Base-by-base conservation (phyloP, 2,797 vertebrate species). In the Sebastes vulpes region DNA sequence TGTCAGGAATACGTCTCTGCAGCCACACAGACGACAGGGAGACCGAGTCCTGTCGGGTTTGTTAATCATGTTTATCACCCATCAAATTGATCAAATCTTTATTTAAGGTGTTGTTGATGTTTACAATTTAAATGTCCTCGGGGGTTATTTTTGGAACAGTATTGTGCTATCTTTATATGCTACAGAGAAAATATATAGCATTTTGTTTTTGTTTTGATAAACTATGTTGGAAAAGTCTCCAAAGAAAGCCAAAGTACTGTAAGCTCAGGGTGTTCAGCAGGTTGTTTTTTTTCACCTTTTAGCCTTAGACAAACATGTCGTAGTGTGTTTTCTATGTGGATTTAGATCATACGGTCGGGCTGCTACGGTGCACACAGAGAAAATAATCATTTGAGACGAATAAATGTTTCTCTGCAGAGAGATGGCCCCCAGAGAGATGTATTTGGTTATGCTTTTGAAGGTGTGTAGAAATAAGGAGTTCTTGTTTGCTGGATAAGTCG, bases 221-320 rank as follows among this genome's bases (percentile, higher is more conserved):
- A 9, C 7, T 12, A 26, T n/a, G 53, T 60, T 50, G 56, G 20
- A 70, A 75, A 42, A 18, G 20, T 71, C 5, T 76, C 56, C 63
- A 66, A 68, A 87, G 57, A 65, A 75, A 70, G 28, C 66, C 68
- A 65, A 70, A 75, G 77, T 26, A n/a, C 42, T 82, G 12, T 58
- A 31, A 61, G 48, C 87, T 90, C 90, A 91, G 87, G 90, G 67
- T 83, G 68, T 60, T 68, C 58, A 38, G 72, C 77, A 66, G 56
- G 54, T 61, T 4, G 29, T 9, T 50, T 50, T 28, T 28, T 65
- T 12, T 50, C 52, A 31, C 58, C 53, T 16, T 57, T 46, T 29
- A 38, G 75, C 58, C 48, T 81, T 73, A 77, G 66, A 69, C 14
- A 31, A 21, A 48, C 26, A 1, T 28, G 38, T 48, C 12, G 5